Evolutionary conservation across 2,113 vertebrate species (phyloP), one percentile per base, ranked within the genome.

Genomic region (Lasiurus borealis): DNA sequence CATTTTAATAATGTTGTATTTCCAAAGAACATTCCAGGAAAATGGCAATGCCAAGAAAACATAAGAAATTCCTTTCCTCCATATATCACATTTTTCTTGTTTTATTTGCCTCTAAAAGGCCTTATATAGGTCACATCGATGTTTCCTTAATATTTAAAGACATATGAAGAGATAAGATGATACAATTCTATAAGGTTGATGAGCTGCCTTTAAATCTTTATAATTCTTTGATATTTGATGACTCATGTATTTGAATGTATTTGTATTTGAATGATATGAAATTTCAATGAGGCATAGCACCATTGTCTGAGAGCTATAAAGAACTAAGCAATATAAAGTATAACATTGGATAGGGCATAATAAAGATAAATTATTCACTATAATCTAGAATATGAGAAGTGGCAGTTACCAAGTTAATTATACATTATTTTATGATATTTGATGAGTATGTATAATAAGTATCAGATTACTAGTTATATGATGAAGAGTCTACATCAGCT

Each of bases 11-110:
- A 80, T 73, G 21, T 48, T 80, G 8, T 34, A 73, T 89, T 95
- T 96, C 66, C 59, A 95, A 90, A 87, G 36, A 85, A 76, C 5
- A 89, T 76, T 97, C 29, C 29, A 89, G 84, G 19, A 91, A 92
- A 91, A 69, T 90, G 36, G 91, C 54, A 64, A 31, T 40, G n/a
- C 83, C 87, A 91, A 94, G 77, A 88, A 90, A 87, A 68, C 52
- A 89, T 57, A 90, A 62, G 29, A 91, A 84, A 91, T 84, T 91
- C 21, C 4, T 94, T 96, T 29, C 7, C 7, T 89, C 23, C 83
- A 18, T 57, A 8, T 82, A 75, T 81, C 36, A 59, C 6, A 86
- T 64, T 77, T 46, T 80, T 81, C 5, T 78, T 88, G 9, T 77
- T 93, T 88, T 36, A 68, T 68, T 57, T 6, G 69, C 25, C 44